Conservation (phyloP, 2,113 vertebrate species). For the Camelus bactrianus region DNA sequence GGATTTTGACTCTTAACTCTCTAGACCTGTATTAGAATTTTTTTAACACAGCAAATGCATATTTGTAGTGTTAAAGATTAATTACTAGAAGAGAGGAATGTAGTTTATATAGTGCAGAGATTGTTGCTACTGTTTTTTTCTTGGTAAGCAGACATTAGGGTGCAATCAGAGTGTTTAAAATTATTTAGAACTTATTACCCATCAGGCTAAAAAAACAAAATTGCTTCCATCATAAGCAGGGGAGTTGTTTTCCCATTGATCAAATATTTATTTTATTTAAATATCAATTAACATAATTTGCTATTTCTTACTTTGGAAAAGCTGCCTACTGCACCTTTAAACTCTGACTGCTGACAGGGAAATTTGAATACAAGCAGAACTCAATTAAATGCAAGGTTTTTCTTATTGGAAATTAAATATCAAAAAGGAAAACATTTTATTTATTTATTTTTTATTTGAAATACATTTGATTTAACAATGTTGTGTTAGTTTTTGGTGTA, state of each 20-base stretch:
- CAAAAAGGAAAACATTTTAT: background rate
- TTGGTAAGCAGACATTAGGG: background rate
- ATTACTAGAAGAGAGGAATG: background rate
- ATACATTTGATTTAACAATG: too few species aligned
- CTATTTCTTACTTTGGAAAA: background rate
- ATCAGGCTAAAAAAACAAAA: background rate
- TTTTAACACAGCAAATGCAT: background rate
- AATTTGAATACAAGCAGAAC: background rate
- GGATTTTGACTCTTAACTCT: background rate
- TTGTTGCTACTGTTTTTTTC: background rate
- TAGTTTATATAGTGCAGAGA: background rate
- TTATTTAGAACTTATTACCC: background rate
- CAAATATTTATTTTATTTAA: conserved; percentile 14
- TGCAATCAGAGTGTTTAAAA: background rate
- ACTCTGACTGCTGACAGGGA: background rate
- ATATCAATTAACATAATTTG: background rate
- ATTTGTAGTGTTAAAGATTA: background rate
- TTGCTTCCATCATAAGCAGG: background rate
- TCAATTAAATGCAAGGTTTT: background rate
- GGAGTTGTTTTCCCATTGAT: background rate
- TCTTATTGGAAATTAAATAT: background rate
- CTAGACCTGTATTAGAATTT: background rate
- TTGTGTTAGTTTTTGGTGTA: too few species aligned
- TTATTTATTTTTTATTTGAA: too few species aligned
- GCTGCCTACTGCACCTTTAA: background rate